A percentile compares a stretch with the other conserved stretches of the same genome.
Conservation (phyloP, 2,113 vertebrate species). For the Pavo muticus region DNA sequence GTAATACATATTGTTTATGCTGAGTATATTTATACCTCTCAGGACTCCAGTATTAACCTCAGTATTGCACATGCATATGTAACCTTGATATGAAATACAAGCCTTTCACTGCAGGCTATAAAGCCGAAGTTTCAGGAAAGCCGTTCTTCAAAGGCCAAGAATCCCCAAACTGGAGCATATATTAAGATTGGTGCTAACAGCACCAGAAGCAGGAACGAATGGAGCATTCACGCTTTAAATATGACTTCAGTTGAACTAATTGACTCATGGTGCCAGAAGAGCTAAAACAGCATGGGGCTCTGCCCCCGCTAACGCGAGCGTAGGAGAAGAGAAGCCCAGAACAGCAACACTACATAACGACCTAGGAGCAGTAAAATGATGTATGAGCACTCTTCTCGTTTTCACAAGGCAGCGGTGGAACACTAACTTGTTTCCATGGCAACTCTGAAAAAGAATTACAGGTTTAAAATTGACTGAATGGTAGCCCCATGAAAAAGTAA, state of each 20-base stretch:
- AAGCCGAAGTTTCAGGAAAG: neutral
- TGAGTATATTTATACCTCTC: neutral
- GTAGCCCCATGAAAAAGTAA: slow-evolving; percentile 74
- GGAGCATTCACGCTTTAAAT: neutral
- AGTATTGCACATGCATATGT: accelerated
- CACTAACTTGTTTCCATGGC: slow-evolving; percentile 73
- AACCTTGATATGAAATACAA: accelerated
- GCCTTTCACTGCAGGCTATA: neutral
- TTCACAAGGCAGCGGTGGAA: slow-evolving; percentile 55
- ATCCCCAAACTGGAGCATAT: neutral
- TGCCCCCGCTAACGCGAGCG: neutral
- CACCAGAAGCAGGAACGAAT: neutral
- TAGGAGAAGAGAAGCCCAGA: slow-evolving; percentile 8
- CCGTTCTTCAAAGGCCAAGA: neutral
- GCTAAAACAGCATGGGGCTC: neutral
- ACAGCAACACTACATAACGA: neutral
- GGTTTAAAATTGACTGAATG: slow-evolving; percentile 67
- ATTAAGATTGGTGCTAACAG: neutral
- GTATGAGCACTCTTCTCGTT: slow-evolving; percentile 39
- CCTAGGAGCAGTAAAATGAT: slow-evolving; percentile 55
- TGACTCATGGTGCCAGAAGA: neutral
- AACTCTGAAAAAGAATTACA: slow-evolving; percentile 63
- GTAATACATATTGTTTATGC: neutral
- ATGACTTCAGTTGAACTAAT: neutral
- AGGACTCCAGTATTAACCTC: neutral